Evolutionary conservation across 1,140 invertebrate species (phyloP).

Genomic region (Wiebesia pumilae): DNA sequence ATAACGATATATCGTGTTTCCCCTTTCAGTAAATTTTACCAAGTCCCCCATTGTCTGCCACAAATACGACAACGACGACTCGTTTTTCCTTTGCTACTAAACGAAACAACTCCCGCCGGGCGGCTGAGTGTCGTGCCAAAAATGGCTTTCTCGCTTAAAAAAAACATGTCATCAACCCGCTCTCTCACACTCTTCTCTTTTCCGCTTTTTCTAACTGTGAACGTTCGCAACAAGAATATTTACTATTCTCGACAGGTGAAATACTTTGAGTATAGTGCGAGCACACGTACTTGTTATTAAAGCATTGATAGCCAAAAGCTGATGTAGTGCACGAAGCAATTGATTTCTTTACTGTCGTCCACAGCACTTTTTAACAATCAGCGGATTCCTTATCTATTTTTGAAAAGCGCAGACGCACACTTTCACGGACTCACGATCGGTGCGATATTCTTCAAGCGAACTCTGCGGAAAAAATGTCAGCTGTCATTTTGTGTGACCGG

Average conservation of each 20-base stretch:
- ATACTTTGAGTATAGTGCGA: neutral
- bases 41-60: neutral
- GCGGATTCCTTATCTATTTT: neutral
- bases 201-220: neutral
- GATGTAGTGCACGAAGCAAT: too few species aligned
- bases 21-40: conserved; percentile 46
- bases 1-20: conserved; percentile 34
- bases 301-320: neutral
- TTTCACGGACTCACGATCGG: neutral
- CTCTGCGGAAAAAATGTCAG: neutral
- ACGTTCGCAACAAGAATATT: neutral
- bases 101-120: neutral
- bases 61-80: neutral
- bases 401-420: neutral
- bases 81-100: neutral
- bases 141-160: neutral
- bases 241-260: neutral
- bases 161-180: conserved; percentile 3
- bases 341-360: neutral
- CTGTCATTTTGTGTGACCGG: neutral
- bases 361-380: neutral
- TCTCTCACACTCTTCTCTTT: neutral
- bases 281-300: neutral
- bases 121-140: conserved; percentile 22
- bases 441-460: neutral